Conservation (phyloP, 2,797 vertebrate species). For the Lacerta viridis region DNA sequence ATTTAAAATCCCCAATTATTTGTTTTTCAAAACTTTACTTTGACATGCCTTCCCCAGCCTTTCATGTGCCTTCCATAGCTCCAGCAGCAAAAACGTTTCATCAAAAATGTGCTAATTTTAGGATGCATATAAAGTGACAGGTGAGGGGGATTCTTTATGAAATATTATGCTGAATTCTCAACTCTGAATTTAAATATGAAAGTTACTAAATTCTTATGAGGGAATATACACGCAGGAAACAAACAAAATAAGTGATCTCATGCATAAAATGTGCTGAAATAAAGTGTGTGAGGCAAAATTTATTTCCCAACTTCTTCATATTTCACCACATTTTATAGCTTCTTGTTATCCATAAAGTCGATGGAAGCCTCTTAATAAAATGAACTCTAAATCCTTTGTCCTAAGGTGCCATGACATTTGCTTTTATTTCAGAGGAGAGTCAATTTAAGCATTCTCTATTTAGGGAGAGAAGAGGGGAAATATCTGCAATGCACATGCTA, state of each 20-base stretch:
- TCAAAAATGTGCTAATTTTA: conserved; percentile 47
- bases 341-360: conserved; percentile 56
- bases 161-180: conserved; percentile 53
- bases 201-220: conserved; percentile 46
- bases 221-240: conserved; percentile 63
- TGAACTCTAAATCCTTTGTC: conserved; percentile 50
- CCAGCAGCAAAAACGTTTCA: conserved; percentile 22
- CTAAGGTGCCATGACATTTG: conserved; percentile 42
- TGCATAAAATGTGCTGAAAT: conserved; percentile 55
- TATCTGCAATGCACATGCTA: background rate
- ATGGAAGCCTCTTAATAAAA: conserved; percentile 58
- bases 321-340: conserved; percentile 50
- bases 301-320: conserved; percentile 34
- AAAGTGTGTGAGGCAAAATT: conserved; percentile 45
- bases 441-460: conserved; percentile 38
- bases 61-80: conserved; percentile 40
- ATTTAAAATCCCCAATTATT: background rate
- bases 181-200: conserved; percentile 55
- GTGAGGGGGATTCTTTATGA: conserved; percentile 49
- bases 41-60: conserved; percentile 32
- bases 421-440: conserved; percentile 35
- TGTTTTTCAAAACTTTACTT: conserved; percentile 25
- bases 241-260: conserved; percentile 53
- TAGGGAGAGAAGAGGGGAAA: background rate
- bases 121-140: conserved; percentile 48